A percentile compares a stretch with the other conserved stretches of the same genome.
Evolutionary conservation across 2,888 invertebrate genomes (phyloP).

Genomic region (Geophilus truncorum): DNA sequence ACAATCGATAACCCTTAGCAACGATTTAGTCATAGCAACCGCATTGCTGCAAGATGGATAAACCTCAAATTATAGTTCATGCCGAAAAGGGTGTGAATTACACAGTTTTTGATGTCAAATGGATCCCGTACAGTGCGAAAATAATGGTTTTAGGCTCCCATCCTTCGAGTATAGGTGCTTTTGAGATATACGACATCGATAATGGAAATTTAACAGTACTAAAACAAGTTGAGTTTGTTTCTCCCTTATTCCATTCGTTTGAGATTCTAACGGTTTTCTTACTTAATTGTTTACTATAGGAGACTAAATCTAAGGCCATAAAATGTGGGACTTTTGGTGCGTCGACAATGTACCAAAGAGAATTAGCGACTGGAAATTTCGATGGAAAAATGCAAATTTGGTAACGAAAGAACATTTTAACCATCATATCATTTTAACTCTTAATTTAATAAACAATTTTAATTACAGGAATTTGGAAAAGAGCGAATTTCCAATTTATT

Average conservation of each 20-base stretch:
- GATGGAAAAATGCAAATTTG: conserved; percentile 76
- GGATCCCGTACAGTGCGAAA: conserved; percentile 92
- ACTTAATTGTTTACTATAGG: conserved; percentile 46
- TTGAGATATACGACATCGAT: conserved; percentile 59
- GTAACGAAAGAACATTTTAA: conserved; percentile 54
- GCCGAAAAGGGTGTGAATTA: conserved; percentile 75
- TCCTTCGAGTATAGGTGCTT: conserved; percentile 75
- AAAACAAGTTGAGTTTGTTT: conserved; percentile 51
- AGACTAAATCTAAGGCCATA: conserved; percentile 74
- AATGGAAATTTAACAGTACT: conserved; percentile 62
- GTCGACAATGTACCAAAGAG: conserved; percentile 69
- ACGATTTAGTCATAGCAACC: too few species aligned
- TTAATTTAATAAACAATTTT: neutral
- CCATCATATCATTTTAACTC: neutral
- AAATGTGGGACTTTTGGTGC: conserved; percentile 94
- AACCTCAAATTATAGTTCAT: conserved; percentile 86
- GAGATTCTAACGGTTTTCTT: neutral
- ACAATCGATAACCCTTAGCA: neutral
- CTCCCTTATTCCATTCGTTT: too few species aligned
- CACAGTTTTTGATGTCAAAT: conserved; percentile 86
- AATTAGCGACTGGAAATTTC: conserved; percentile 87
- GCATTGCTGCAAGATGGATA: conserved; percentile 60
- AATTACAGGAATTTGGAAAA: conserved; percentile 69
- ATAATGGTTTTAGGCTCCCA: conserved; percentile 81
- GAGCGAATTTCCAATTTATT: conserved; percentile 66